Evolutionary conservation across 1,140 invertebrate genomes (phyloP).

Genomic region (Araneus ventricosus): DNA sequence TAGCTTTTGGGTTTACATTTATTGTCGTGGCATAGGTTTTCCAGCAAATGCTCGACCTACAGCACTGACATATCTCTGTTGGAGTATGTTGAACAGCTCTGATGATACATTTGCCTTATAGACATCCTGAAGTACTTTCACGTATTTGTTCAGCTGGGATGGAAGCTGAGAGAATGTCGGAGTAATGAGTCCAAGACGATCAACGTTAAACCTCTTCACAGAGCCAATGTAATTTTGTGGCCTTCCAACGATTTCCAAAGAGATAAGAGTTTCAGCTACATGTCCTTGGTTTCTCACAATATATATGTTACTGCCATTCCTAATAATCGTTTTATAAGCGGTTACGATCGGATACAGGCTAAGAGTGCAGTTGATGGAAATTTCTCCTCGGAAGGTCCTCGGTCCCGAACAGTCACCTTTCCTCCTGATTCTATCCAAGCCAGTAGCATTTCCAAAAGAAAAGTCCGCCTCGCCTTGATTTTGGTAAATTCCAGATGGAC

Average conservation of each 20-base stretch:
- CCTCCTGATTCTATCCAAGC: not conserved
- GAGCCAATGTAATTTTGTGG: conserved; percentile 42
- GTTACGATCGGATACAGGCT: not conserved
- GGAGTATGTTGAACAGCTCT: conserved; percentile 29
- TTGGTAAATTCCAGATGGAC: not conserved
- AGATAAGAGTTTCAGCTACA: conserved; percentile 19
- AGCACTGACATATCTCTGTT: conserved; percentile 47
- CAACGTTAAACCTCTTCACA: conserved; percentile 31
- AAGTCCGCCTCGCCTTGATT: conserved; percentile 25
- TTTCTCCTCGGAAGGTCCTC: not conserved
- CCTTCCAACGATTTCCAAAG: conserved; percentile 14
- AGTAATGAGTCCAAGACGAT: conserved; percentile 40
- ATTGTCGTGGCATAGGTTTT: conserved; percentile 71
- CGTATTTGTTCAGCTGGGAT: conserved; percentile 13
- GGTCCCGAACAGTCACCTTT: conserved; percentile 61
- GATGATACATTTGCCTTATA: conserved; percentile 28
- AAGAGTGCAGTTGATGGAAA: conserved; percentile 62
- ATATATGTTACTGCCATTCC: not conserved
- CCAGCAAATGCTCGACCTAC: conserved; percentile 14
- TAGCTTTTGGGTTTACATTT: not conserved
- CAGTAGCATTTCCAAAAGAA: conserved; percentile 33
- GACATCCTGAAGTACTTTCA: conserved; percentile 16
- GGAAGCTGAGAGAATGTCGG: conserved; percentile 26
- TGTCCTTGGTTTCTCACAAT: not conserved
- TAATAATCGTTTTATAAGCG: not conserved